phyloP scores from a whole-genome alignment of 2,113 vertebrate genomes.

The Gobio gobio region DNA sequence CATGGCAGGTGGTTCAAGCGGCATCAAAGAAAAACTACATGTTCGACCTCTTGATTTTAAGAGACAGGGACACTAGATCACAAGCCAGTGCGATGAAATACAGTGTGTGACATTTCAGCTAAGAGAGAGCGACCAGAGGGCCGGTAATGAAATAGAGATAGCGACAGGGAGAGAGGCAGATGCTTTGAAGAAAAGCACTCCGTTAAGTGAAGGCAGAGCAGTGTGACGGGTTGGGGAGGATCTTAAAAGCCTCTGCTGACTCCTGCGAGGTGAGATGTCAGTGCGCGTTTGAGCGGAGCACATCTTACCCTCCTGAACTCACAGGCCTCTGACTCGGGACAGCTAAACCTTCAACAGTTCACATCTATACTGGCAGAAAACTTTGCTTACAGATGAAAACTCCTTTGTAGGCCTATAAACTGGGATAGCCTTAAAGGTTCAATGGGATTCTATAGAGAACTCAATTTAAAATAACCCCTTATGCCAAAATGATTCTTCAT shows the following conservation, averaged over 20 bases:
- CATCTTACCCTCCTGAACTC: constrained; percentile 5
- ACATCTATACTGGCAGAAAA: neutral
- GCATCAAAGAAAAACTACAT: neutral
- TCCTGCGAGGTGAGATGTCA: constrained; percentile 60
- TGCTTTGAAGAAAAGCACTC: constrained; percentile 16
- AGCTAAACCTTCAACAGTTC: neutral
- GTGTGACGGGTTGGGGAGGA: constrained; percentile 37
- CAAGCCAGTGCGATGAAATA: neutral
- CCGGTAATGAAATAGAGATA: constrained; percentile 9
- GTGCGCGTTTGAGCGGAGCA: constrained; percentile 42
- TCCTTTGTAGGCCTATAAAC: neutral
- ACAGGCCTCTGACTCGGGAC: neutral
- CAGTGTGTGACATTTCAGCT: constrained; percentile 3
- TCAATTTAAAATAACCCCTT: too few relatives aligned
- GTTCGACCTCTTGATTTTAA: neutral
- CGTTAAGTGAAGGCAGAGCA: neutral
- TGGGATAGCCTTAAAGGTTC: neutral
- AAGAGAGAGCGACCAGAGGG: neutral
- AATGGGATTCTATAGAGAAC: too few relatives aligned
- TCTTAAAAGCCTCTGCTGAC: constrained; percentile 66
- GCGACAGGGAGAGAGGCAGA: neutral
- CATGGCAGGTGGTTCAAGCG: neutral
- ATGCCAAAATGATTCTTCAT: too few relatives aligned
- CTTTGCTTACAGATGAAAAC: neutral
- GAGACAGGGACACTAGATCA: neutral